A percentile compares a stretch with the other conserved stretches of the same genome.
Conservation (phyloP, 2,113 vertebrate genomes). For the Ia io region DNA sequence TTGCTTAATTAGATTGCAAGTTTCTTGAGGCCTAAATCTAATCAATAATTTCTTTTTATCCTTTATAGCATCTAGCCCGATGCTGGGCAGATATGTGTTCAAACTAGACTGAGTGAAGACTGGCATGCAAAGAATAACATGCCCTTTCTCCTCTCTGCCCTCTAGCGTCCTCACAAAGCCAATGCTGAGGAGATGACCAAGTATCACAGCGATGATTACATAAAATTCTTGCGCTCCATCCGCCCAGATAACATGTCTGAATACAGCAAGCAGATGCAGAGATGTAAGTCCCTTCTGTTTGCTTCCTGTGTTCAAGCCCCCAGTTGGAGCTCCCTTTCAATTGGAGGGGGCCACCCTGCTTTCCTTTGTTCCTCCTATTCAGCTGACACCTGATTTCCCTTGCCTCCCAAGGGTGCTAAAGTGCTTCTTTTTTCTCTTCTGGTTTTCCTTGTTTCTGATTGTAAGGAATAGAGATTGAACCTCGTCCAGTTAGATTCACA, state of each 20-base stretch:
- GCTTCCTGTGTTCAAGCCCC: neutral
- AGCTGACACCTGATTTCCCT: neutral
- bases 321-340: neutral
- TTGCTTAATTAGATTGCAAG: neutral
- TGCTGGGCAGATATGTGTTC: neutral
- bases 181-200: conserved; percentile 99
- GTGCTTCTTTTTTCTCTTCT: neutral
- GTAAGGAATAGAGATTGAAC: neutral
- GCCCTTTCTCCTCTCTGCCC: conserved; percentile 7
- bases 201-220: conserved; percentile 99
- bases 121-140: neutral
- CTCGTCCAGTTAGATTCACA: conserved; percentile 3
- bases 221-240: conserved; percentile 96
- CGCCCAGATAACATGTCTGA: conserved; percentile 99
- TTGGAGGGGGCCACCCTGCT: neutral
- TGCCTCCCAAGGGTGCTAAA: neutral
- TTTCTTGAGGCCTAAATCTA: neutral
- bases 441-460: conserved; percentile 30
- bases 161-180: conserved; percentile 97
- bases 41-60: neutral
- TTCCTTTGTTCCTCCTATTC: neutral
- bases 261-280: conserved; percentile 99
- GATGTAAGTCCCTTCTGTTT: conserved; percentile 87
- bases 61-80: neutral
- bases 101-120: neutral